Percentiles rank a stretch among this genome's conserved stretches.
phyloP scores from a whole-genome alignment of 1,140 invertebrate genomes.

The Homalodisca vitripennis region DNA sequence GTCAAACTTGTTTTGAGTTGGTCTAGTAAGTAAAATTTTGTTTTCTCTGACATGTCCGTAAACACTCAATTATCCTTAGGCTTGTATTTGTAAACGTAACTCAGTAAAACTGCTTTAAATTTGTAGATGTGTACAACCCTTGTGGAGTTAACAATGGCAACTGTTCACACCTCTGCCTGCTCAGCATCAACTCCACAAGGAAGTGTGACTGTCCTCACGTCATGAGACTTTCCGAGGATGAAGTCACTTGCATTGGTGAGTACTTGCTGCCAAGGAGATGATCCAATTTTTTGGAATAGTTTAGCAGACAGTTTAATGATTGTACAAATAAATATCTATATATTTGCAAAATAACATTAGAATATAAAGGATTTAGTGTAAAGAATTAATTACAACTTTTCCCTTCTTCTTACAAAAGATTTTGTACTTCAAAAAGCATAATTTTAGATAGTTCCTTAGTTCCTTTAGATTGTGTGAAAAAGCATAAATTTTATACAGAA shows the following conservation, averaged over 20 bases:
- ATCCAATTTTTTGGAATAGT: background rate
- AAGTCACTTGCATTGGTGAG: constrained; percentile 67
- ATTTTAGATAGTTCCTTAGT: no score
- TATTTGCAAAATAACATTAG: background rate
- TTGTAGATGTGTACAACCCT: constrained; percentile 53
- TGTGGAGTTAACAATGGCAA: constrained; percentile 59
- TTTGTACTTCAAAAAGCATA: no score
- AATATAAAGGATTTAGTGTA: background rate
- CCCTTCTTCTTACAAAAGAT: no score
- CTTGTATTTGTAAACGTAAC: no score
- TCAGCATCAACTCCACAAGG: constrained; percentile 58
- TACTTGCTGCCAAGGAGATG: no score
- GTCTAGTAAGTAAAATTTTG: no score
- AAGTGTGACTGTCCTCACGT: constrained; percentile 78
- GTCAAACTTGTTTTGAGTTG: no score
- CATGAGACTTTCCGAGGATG: constrained; percentile 63
- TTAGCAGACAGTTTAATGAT: background rate
- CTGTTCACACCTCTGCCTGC: constrained; percentile 64
- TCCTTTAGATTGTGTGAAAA: no score
- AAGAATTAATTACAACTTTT: no score
- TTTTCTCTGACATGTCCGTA: no score
- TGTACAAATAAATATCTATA: background rate
- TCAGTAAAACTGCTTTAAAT: constrained; percentile 2
- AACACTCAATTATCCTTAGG: no score
- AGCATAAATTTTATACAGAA: no score